Conservation (phyloP, 2,797 vertebrate species). For the Moxostoma hubbsi region DNA sequence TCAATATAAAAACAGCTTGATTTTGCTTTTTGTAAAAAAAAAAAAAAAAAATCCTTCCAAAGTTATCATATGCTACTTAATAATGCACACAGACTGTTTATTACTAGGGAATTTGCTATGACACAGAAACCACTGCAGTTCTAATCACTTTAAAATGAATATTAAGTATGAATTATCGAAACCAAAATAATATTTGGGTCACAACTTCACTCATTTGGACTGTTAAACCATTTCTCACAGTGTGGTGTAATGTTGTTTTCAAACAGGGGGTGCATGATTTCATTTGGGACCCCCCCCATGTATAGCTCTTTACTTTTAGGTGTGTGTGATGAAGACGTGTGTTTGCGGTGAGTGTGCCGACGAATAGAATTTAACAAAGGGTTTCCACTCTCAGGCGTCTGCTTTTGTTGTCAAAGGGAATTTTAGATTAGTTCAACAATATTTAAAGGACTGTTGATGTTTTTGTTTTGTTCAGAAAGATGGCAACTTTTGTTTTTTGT, state of each 20-base stretch:
- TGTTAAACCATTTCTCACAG: conserved; percentile 43
- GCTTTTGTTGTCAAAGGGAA: conserved; percentile 55
- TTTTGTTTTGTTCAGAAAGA: background rate
- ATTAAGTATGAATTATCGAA: conserved; percentile 18
- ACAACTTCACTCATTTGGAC: conserved; percentile 44
- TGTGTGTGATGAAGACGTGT: conserved; percentile 21
- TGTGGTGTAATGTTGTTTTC: conserved; percentile 15
- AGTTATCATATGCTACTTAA: background rate
- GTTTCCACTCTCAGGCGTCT: conserved; percentile 58
- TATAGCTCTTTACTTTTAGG: conserved; percentile 24
- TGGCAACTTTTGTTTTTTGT: conserved; percentile 21
- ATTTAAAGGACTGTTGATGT: too few relatives aligned
- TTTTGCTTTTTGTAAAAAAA: background rate
- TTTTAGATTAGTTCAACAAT: conserved; percentile 43
- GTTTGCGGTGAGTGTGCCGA: conserved; percentile 33
- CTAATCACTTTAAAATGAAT: conserved; percentile 15
- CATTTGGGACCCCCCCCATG: background rate
- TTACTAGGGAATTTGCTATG: background rate
- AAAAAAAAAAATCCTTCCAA: too few relatives aligned
- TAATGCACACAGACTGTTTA: conserved; percentile 34
- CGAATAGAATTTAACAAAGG: conserved; percentile 44
- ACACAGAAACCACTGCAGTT: conserved; percentile 18
- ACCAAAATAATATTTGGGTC: background rate
- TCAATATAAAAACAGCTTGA: conserved; percentile 17
- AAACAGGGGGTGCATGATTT: background rate